phyloP scores from a whole-genome alignment of 2,797 vertebrate genomes.

The Pelochelys cantorii region DNA sequence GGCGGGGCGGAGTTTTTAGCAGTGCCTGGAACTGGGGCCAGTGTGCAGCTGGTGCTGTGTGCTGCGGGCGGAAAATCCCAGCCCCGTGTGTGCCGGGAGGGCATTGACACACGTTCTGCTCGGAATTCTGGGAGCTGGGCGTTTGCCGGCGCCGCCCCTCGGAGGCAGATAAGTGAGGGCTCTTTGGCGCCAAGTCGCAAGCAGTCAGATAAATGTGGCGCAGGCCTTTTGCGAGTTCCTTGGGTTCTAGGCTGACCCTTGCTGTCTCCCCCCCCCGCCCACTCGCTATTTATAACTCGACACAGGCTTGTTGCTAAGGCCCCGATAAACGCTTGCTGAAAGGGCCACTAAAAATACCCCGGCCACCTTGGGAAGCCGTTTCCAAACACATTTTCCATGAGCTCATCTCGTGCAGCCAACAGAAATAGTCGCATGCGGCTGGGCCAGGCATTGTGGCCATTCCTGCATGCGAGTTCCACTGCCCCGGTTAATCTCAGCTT shows the following conservation, averaged over 20 bases:
- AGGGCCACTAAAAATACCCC: slow-evolving; percentile 78
- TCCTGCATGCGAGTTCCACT: fast-evolving
- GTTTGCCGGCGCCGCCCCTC: slow-evolving; percentile 20
- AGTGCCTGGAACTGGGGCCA: not conserved
- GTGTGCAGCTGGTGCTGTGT: not conserved
- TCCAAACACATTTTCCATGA: slow-evolving; percentile 75
- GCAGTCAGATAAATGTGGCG: slow-evolving; percentile 23
- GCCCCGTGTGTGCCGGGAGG: not conserved
- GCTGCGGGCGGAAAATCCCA: not conserved
- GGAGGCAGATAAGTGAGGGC: slow-evolving; percentile 55
- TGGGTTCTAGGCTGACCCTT: slow-evolving; percentile 53
- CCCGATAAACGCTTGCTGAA: slow-evolving; percentile 63
- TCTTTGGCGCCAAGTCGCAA: slow-evolving; percentile 33
- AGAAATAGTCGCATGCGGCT: slow-evolving; percentile 58
- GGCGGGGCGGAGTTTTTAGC: not conserved
- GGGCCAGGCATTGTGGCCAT: slow-evolving; percentile 14
- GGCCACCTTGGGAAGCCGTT: slow-evolving; percentile 73
- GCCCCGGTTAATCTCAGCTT: too few relatives aligned
- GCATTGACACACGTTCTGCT: slow-evolving; percentile 5
- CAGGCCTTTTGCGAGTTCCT: slow-evolving; percentile 57
- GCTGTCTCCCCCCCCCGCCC: not conserved
- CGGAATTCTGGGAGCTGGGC: slow-evolving; percentile 37
- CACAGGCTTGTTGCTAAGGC: slow-evolving; percentile 79
- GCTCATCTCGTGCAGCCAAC: slow-evolving; percentile 71
- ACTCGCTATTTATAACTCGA: slow-evolving; percentile 73